A percentile compares a stretch with the other conserved stretches of the same genome.
Conservation (phyloP, 2,113 vertebrate genomes). For the Amblyornis subalaris region DNA sequence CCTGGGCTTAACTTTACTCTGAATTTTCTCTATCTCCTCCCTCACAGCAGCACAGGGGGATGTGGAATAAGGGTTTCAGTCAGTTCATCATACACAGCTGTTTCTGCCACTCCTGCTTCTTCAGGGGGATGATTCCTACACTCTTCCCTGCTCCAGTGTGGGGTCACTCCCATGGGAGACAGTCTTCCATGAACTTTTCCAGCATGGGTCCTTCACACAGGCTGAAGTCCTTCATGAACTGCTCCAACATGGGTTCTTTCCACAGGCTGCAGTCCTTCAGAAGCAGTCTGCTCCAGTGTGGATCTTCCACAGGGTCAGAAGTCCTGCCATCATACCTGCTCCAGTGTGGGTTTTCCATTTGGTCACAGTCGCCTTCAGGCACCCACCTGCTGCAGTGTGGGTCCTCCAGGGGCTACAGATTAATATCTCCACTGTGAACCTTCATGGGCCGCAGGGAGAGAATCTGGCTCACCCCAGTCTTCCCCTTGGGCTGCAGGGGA, state of each 20-base stretch:
- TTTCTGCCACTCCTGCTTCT: not conserved
- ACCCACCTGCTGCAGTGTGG: not conserved
- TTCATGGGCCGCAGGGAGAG: not conserved
- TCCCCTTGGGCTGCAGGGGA: rapidly evolving
- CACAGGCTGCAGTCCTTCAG: not conserved
- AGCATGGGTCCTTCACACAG: not conserved
- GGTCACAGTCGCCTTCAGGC: not conserved
- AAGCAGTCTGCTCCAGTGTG: not conserved
- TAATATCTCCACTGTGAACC: not conserved
- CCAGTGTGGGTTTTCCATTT: rapidly evolving
- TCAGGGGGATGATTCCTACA: not conserved
- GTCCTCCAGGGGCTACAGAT: not conserved
- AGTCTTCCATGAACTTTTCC: not conserved
- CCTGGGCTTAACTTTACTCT: not conserved
- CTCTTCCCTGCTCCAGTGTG: too few species aligned
- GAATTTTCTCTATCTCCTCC: not conserved
- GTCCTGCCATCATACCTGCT: not conserved
- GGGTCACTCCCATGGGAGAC: not conserved
- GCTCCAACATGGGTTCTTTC: not conserved
- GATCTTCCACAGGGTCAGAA: rapidly evolving
- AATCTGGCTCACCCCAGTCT: not conserved
- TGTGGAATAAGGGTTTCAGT: not conserved
- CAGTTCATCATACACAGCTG: not conserved
- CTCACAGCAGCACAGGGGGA: rapidly evolving
- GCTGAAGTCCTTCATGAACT: not conserved